phyloP scores from a whole-genome alignment of 2,113 vertebrate genomes.

The Willisornis vidua region DNA sequence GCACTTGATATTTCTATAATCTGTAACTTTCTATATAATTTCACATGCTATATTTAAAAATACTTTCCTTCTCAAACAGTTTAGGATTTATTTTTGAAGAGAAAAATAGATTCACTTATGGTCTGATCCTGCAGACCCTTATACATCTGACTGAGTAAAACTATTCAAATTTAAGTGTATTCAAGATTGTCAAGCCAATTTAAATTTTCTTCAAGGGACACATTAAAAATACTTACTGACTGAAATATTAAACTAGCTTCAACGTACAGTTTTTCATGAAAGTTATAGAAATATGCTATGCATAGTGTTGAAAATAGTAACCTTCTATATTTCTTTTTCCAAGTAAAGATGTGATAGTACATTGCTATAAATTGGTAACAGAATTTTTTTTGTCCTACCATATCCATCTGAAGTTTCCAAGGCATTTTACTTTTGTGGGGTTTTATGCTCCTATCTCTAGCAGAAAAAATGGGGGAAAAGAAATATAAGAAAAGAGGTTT shows the following conservation, averaged over 20 bases:
- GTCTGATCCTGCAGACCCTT: background rate
- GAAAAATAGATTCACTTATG: background rate
- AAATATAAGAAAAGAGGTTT: background rate
- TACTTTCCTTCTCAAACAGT: background rate
- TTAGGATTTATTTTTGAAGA: background rate
- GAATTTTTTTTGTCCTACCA: background rate
- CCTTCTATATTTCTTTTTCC: background rate
- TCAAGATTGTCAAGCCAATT: background rate
- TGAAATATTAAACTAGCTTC: background rate
- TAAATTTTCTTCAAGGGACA: background rate
- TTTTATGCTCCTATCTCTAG: background rate
- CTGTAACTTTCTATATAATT: background rate
- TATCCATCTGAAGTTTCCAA: background rate
- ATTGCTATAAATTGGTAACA: background rate
- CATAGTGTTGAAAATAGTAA: background rate
- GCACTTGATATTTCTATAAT: background rate
- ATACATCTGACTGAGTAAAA: background rate
- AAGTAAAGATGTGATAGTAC: background rate
- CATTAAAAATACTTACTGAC: background rate
- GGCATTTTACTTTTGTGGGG: background rate
- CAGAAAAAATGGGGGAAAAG: background rate
- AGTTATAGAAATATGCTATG: background rate
- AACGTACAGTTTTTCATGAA: background rate
- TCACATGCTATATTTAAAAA: background rate
- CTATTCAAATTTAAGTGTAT: background rate